Evolutionary conservation across 2,888 invertebrate species (phyloP).

Genomic region (Drosophila rubida): DNA sequence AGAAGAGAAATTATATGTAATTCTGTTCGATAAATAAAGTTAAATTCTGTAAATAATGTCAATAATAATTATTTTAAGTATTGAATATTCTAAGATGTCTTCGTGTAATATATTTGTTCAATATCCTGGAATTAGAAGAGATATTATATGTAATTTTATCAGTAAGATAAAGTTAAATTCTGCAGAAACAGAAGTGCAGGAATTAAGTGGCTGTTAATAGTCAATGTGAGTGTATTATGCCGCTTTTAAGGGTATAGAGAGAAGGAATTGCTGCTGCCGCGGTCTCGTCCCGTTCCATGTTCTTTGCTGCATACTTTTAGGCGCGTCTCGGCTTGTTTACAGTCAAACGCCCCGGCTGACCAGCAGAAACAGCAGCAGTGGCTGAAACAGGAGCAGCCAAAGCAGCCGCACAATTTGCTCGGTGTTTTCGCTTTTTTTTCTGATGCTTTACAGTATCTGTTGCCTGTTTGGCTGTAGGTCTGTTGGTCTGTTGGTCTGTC

Average conservation of each 20-base stretch:
- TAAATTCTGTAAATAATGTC: too few species aligned
- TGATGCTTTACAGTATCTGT: conserved; percentile 60
- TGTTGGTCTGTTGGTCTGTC: conserved; percentile 22
- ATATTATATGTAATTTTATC: too few species aligned
- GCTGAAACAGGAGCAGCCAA: conserved; percentile 8
- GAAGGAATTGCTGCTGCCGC: not conserved
- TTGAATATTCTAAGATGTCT: too few species aligned
- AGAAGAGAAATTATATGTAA: too few species aligned
- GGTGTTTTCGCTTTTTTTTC: conserved; percentile 63
- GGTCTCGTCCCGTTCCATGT: not conserved
- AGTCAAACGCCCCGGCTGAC: conserved; percentile 51
- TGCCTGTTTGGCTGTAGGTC: conserved; percentile 27
- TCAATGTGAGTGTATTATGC: too few species aligned
- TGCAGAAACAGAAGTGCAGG: too few species aligned
- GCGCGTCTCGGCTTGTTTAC: conserved; percentile 66
- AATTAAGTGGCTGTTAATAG: too few species aligned
- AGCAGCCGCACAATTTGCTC: conserved; percentile 71
- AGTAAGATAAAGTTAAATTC: too few species aligned
- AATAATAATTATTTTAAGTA: too few species aligned
- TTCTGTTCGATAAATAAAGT: too few species aligned
- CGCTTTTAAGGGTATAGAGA: conserved; percentile 14
- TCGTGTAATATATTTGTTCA: too few species aligned
- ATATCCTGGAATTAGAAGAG: too few species aligned
- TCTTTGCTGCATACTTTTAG: conserved; percentile 62
- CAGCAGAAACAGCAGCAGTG: conserved; percentile 9